A percentile compares a stretch with the other conserved stretches of the same genome.
These are phyloP conservation scores for Pipistrellus pygmaeus DNA, from an alignment of 2,797 vertebrate genomes.

Conservation along the genomic window DNA sequence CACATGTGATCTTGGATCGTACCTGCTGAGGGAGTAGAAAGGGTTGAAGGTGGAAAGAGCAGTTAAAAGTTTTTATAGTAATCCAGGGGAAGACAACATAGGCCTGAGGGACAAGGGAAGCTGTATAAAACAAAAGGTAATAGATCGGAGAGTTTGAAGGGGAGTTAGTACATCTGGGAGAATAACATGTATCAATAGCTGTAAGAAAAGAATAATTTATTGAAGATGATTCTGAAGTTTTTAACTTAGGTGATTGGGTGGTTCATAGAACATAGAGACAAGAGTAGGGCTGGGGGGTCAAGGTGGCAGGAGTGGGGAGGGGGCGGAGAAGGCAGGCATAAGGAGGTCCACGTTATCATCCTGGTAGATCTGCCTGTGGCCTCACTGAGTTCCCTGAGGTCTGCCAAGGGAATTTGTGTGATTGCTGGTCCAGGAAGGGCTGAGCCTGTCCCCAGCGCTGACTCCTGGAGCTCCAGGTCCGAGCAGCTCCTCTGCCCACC, in stretches of 20 bases:
- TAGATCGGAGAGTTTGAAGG: not conserved
- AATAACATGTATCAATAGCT: not conserved
- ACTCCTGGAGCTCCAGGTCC: not conserved
- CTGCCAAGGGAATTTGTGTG: not conserved
- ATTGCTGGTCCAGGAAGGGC: not conserved
- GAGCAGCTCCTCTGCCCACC: not conserved
- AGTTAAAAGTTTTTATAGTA: not conserved
- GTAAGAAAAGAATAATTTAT: not conserved
- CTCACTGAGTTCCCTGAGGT: not conserved
- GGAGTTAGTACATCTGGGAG: not conserved
- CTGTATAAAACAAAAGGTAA: not conserved
- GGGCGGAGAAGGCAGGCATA: not conserved
- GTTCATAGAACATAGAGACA: not conserved
- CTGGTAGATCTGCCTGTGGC: not conserved
- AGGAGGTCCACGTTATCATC: not conserved
- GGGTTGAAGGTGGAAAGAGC: not conserved
- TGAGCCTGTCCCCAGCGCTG: not conserved
- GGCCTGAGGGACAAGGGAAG: not conserved
- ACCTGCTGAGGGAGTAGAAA: not conserved
- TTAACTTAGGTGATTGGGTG: not conserved
- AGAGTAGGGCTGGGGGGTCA: not conserved
- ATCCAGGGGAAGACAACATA: not conserved
- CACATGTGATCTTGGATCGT: not conserved
- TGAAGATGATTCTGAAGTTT: not conserved
- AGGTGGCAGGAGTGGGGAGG: not conserved